Evolutionary conservation across 2,888 invertebrate genomes (phyloP), one percentile per base, ranked within the genome.

Genomic region (Dryomyza anilis): DNA sequence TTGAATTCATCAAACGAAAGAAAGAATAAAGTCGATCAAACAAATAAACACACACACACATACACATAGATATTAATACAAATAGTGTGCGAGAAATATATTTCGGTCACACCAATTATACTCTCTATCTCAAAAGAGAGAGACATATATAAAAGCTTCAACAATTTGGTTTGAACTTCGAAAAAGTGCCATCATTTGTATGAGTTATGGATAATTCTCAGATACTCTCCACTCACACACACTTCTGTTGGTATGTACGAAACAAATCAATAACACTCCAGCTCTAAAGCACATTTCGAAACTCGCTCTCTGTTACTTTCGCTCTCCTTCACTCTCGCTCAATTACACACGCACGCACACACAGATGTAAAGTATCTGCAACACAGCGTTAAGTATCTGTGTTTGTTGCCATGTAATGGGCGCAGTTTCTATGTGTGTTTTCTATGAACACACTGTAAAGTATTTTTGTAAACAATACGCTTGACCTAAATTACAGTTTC

Each of bases 381-480:
- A 29, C 27, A 25, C 19, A 58, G n/a, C n/a, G n/a, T n/a, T 29
- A 10, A 16, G 53, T 21, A n/a, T n/a, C n/a, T n/a, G n/a, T n/a
- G n/a, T n/a, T n/a, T n/a, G n/a, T n/a, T n/a, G 33, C 30, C 30
- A 55, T 33, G 33, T 55, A 33, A 33, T 30, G 53, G 33, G 43
- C 60, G 46, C 55, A 25, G 43, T 39, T 52, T 27, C n/a, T 43
- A 16, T 45, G 10, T 66, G 48, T 64, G 33, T 39, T 53, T 25
- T 55, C 39, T 33, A 50, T 57, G 56, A 43, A 45, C 27, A 63
- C 36, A 48, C 48, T 56, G 33, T n/a, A n/a, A 46, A 71, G 77
- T 79, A 76, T 65, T 69, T 78, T 81, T 77, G 78, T 81, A 79
- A 81, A 79, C 81, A 82, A 81, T 81, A 81, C 78, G 81, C 81